Evolutionary conservation across 2,113 vertebrate genomes (phyloP), one percentile per base, ranked within the genome.

Genomic region (Epinephelus fuscoguttatus): DNA sequence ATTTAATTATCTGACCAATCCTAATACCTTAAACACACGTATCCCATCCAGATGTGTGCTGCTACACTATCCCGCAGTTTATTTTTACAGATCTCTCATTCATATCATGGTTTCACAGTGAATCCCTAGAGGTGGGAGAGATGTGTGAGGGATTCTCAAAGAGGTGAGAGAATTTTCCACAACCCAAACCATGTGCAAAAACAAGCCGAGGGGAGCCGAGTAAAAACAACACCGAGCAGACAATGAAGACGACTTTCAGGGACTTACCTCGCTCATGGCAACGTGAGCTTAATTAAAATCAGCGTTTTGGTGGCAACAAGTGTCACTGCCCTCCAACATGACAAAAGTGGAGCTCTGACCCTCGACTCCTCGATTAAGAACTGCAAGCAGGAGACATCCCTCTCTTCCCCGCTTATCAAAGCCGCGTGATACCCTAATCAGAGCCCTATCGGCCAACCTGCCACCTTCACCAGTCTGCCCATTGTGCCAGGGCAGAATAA

Each of bases 161-260:
- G 82, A 91, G 88, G 91, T 82, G 90, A 90, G 76, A 93, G 78
- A 90, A 90, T 80, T 86, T 91, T 91, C 81, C 86, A 86, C 82
- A 81, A 82, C 74, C 50, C 2, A 72, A 63, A 75, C 82, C 72
- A 70, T 37, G 71, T 78, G 78, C 77, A 61, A 84, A 80, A 89
- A 91, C 82, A 88, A 87, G 74, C 64, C 4, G 23, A 62, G 40
- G 60, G 59, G 33, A 75, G 64, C 23, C 0, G 5, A 78, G 67
- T 1, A 30, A 67, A 67, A 69, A 76, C 45, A 30, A 63, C 62
- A 71, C 6, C 7, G 59, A 71, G 47, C 64, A 64, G 63, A 69
- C 30, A 25, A 30, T 4, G 12, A 74, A 47, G 57, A 49, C 69
- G 37, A 50, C 17, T 60, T 81, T 84, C 19, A 42, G 69, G 27